Evolutionary conservation across 2,113 vertebrate species (phyloP).

Genomic region (Brachypodius melanocephalos): DNA sequence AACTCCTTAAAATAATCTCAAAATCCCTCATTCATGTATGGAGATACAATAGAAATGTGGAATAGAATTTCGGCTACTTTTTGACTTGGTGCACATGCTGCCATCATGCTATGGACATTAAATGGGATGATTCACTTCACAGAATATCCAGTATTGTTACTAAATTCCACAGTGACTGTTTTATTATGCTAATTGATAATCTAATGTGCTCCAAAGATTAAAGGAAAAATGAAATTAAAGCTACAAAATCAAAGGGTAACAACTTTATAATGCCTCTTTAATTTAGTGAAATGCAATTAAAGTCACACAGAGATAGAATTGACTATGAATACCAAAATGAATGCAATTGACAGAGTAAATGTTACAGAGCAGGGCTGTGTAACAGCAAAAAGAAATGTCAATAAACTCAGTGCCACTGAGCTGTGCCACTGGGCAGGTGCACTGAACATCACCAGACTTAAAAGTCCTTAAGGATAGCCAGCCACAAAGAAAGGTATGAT

Average conservation of each 20-base stretch:
- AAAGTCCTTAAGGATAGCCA: background rate
- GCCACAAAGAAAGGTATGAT: background rate
- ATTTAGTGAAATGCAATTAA: slow-evolving; percentile 80
- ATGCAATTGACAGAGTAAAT: slow-evolving; percentile 72
- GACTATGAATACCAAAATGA: slow-evolving; percentile 73
- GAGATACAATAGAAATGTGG: background rate
- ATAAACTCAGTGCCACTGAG: slow-evolving; percentile 10
- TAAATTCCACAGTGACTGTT: slow-evolving; percentile 70
- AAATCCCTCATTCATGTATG: background rate
- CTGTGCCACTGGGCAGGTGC: background rate
- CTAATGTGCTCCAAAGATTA: slow-evolving; percentile 70
- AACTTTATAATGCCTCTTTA: slow-evolving; percentile 81
- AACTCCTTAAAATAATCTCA: background rate
- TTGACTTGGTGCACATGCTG: background rate
- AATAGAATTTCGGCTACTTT: background rate
- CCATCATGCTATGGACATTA: slow-evolving; percentile 3
- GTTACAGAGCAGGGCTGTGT: slow-evolving; percentile 43
- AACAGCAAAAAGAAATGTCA: slow-evolving; percentile 63
- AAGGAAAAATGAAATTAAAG: slow-evolving; percentile 81
- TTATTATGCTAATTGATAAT: slow-evolving; percentile 81
- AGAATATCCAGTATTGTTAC: slow-evolving; percentile 61
- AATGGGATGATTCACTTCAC: slow-evolving; percentile 11
- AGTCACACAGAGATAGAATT: slow-evolving; percentile 71
- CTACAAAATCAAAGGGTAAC: slow-evolving; percentile 79
- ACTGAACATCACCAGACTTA: background rate